Conservation (phyloP, 2,888 invertebrate genomes). For the Phyllotreta cruciferae region DNA sequence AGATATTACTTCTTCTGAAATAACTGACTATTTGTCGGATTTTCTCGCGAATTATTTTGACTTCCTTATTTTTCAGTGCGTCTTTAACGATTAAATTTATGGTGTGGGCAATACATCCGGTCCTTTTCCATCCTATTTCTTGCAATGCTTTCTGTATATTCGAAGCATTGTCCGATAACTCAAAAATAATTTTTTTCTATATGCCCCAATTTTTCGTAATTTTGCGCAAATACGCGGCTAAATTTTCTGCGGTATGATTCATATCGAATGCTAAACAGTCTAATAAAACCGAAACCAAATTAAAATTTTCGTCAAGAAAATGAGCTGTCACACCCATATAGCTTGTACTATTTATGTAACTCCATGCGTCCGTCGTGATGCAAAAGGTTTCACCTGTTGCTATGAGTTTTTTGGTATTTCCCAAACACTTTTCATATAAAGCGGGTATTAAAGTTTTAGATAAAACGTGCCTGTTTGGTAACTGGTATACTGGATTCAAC, state of each 20-base stretch:
- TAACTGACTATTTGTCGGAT: conserved; percentile 26
- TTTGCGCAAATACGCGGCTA: conserved; percentile 6
- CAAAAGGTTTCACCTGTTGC: neutral
- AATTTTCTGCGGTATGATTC: conserved; percentile 23
- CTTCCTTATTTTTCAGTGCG: neutral
- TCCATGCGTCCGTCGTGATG: conserved; percentile 36
- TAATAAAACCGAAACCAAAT: conserved; percentile 17
- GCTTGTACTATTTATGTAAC: conserved; percentile 27
- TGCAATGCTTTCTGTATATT: conserved; percentile 30
- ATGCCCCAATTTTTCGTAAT: conserved; percentile 17
- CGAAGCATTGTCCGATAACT: conserved; percentile 34
- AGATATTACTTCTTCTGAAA: conserved; percentile 25
- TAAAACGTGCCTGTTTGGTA: no score
- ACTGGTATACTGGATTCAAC: neutral
- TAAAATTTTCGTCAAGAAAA: conserved; percentile 30
- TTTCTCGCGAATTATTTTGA: conserved; percentile 1
- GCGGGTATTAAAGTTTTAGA: neutral
- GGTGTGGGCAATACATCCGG: conserved; percentile 30
- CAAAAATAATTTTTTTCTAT: conserved; percentile 24
- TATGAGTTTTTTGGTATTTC: neutral
- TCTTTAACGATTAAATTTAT: no score
- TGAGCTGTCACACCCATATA: conserved; percentile 30
- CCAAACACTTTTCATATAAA: neutral
- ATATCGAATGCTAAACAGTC: conserved; percentile 16
- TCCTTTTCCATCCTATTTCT: conserved; percentile 17